These are phyloP conservation scores for Agrochola circellaris DNA, from an alignment of 2,888 invertebrate species.

Conservation along the genomic window DNA sequence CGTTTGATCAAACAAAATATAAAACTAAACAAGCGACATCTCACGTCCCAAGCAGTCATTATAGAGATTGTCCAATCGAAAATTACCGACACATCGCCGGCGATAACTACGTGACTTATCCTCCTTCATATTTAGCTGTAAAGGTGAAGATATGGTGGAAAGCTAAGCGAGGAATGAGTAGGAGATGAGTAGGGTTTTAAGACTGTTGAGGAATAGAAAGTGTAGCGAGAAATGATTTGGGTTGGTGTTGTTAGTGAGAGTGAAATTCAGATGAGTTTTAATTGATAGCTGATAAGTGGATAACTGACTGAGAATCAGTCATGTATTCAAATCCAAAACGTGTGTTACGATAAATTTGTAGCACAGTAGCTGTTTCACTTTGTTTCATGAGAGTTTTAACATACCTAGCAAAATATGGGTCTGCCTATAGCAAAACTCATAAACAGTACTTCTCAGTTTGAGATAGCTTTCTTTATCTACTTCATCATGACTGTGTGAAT, in stretches of 20 bases:
- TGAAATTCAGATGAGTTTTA: background rate
- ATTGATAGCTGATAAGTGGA: too few species aligned
- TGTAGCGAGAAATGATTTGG: background rate
- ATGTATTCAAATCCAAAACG: background rate
- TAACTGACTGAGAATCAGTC: background rate
- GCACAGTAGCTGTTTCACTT: background rate
- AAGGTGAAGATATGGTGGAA: slow-evolving; percentile 2
- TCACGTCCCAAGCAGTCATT: slow-evolving; percentile 72
- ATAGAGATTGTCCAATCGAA: slow-evolving; percentile 71
- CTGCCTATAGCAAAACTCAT: background rate
- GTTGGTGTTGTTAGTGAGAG: background rate
- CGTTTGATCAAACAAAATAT: slow-evolving; percentile 62
- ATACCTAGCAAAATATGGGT: background rate
- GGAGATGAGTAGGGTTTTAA: background rate
- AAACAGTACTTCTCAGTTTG: background rate
- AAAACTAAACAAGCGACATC: slow-evolving; percentile 56
- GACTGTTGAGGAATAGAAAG: background rate
- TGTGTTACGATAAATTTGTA: background rate
- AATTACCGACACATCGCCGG: slow-evolving; percentile 72
- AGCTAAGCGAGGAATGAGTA: slow-evolving; percentile 43
- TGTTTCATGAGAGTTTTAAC: background rate
- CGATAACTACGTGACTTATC: slow-evolving; percentile 78
- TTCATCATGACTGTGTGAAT: too few species aligned
- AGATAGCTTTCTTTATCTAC: background rate
- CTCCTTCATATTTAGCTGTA: slow-evolving; percentile 55